Base-by-base conservation (phyloP, 2,113 vertebrate genomes). In the Gobio gobio region DNA sequence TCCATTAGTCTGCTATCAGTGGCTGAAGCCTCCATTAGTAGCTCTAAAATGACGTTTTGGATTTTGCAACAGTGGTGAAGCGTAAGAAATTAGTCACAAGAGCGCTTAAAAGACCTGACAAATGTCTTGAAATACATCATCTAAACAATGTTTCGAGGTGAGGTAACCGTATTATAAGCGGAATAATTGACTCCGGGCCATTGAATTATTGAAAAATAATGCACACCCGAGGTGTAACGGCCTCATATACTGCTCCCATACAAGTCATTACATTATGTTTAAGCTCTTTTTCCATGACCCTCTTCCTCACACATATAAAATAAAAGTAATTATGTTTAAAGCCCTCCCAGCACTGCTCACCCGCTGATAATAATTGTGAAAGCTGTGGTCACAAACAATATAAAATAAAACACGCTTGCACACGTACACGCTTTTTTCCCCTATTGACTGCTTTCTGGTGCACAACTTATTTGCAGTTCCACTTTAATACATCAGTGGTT, bases 301-400 rank as follows among this genome's bases (percentile, higher is more conserved):
- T 77, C 51, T n/a, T 40, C 29, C 75, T n/a, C n/a, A 45, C 63
- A 72, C 63, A 85, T 3, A 26, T 10, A 85, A 72, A 59, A 36
- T 29, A n/a, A 47, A 29, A 72, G 26, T 78, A n/a, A 58, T 43
- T 56, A 70, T 78, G 70, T 45, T 80, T 33, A 66, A 86, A 76
- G 54, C 24, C 63, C 64, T 66, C 79, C 87, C 70, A 70, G 58
- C 56, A 56, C 29, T 59, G 54, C 76, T 59, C 54, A 78, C 76
- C 76, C 59, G 22, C 33, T 61, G 22, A 59, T n/a, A 24, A 59
- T 36, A 78, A 56, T n/a, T 59, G 54, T 78, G 12, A 40, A 36
- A 84, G 59, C 51, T 51, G 87, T 83, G 86, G 89, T 89, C 86
- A 75, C 61, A 79, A 89, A 86, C 85, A 89, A 85, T 85, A 5